Base-by-base conservation (phyloP, 2,888 invertebrate genomes). In the Tinea trinotella region DNA sequence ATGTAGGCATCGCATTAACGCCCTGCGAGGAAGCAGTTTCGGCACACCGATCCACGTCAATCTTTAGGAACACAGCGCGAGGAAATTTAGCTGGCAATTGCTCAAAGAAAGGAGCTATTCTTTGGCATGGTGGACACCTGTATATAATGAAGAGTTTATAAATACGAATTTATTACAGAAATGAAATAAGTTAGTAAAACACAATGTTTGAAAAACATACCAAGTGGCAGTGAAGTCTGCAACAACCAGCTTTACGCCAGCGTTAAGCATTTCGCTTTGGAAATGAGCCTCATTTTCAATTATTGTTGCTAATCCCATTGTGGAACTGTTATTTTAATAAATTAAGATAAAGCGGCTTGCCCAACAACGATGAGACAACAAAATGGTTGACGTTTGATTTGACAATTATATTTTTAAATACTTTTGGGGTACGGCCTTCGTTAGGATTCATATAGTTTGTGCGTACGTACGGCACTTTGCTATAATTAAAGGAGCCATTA, bases 1-100 rank as follows among this genome's bases (percentile, higher is more conserved):
- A 99, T 0, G 99, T 99, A 18, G 99, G 99, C 98, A 99, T 98
- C 0, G 98, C 96, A 55, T 92, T 92, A 36, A 99, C 94, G 54
- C 95, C 95, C 70, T 98, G 94, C 10, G 90, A 87, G 19, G 92
- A 90, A 1, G 98, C 97, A 7, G 95, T 94, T 62, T 95, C 97
- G 62, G 92, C 92, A 65, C 96, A 98, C 76, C 92, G 91, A 69
- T 99, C 98, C 13, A 99, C 98, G 76, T 98, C 97, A 6, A 99
- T 95, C 82, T 98, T 97, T 12, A 97, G 79, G 70, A 99, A 99
- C 12, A 96, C 90, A 10, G 96, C 97, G 62, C 92, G 90, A 0
- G 94, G 91, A 76, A 95, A 99, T 76, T 95, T 95, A 6, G 88
- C 88, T 15, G 98, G 93, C 35, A 98, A 82, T 68, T 95, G 92